These are phyloP conservation scores for Xerus inauris DNA, from an alignment of 2,113 vertebrate genomes.

Conservation along the genomic window DNA sequence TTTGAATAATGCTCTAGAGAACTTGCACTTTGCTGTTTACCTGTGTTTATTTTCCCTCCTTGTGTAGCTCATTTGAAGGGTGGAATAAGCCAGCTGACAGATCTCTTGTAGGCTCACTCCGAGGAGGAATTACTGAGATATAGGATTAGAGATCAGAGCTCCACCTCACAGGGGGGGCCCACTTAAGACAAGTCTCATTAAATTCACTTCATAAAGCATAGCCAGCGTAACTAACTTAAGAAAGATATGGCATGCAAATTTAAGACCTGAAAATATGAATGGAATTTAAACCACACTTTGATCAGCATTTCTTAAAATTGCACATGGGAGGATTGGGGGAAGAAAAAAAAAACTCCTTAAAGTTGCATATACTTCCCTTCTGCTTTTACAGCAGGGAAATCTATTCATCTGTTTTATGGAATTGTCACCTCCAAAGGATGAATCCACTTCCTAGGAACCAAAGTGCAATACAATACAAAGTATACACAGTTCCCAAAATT, in stretches of 20 bases:
- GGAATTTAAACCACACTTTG: not conserved
- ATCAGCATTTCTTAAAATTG: slow-evolving; percentile 43
- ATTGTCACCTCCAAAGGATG: not conserved
- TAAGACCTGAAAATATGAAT: slow-evolving; percentile 19
- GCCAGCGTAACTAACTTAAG: not conserved
- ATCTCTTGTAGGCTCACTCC: not conserved
- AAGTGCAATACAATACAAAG: not conserved
- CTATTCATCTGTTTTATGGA: not conserved
- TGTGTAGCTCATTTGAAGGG: not conserved
- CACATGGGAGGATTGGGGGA: not conserved
- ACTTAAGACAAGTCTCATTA: not conserved
- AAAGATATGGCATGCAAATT: not conserved
- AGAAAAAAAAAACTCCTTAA: not conserved
- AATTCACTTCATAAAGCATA: not conserved
- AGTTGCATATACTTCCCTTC: not conserved
- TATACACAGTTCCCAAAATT: not conserved
- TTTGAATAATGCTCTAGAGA: not conserved
- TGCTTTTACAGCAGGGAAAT: not conserved
- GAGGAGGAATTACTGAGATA: not conserved
- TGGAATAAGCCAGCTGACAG: not conserved
- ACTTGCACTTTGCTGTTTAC: not conserved
- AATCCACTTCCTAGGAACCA: not conserved
- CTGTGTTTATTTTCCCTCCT: not conserved
- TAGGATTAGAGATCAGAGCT: not conserved
- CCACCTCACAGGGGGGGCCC: not conserved